Evolutionary conservation across 2,888 invertebrate species (phyloP).

Genomic region (Thyatira batis): DNA sequence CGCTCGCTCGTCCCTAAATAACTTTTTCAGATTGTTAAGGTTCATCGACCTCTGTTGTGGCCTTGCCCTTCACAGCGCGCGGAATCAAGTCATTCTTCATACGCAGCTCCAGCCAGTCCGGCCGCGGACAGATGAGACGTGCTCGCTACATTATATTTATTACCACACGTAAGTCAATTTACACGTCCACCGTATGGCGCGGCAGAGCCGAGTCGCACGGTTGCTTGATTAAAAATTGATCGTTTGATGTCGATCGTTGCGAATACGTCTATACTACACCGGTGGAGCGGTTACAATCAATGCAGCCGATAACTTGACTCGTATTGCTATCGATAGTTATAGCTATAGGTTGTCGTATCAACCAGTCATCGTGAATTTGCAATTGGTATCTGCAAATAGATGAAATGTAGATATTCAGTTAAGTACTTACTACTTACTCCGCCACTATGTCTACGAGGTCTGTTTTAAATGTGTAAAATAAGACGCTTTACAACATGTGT

Average conservation of each 20-base stretch:
- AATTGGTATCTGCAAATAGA: not conserved
- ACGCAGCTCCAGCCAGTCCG: slow-evolving; percentile 20
- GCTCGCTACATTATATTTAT: slow-evolving; percentile 20
- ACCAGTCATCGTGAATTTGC: not conserved
- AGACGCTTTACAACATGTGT: not conserved
- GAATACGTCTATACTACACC: not conserved
- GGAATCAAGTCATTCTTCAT: slow-evolving; percentile 49
- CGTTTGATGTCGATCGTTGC: not conserved
- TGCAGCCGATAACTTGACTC: not conserved
- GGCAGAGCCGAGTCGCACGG: not conserved
- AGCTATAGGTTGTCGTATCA: not conserved
- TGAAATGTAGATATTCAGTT: not conserved
- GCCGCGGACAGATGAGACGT: slow-evolving; percentile 24
- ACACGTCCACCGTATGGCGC: slow-evolving; percentile 5
- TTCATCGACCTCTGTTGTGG: slow-evolving; percentile 59
- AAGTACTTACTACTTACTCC: not conserved
- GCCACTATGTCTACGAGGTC: not conserved
- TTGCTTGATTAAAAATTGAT: not conserved
- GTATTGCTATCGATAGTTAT: not conserved
- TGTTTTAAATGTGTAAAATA: not conserved
- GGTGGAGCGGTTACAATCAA: not conserved
- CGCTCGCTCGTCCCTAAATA: slow-evolving; percentile 57
- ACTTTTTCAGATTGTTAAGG: slow-evolving; percentile 29
- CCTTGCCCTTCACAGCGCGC: slow-evolving; percentile 70
- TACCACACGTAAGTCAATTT: slow-evolving; percentile 9